A percentile compares a stretch with the other conserved stretches of the same genome.
phyloP scores from a whole-genome alignment of 2,888 invertebrate species.

The Myopa tessellatipennis region DNA sequence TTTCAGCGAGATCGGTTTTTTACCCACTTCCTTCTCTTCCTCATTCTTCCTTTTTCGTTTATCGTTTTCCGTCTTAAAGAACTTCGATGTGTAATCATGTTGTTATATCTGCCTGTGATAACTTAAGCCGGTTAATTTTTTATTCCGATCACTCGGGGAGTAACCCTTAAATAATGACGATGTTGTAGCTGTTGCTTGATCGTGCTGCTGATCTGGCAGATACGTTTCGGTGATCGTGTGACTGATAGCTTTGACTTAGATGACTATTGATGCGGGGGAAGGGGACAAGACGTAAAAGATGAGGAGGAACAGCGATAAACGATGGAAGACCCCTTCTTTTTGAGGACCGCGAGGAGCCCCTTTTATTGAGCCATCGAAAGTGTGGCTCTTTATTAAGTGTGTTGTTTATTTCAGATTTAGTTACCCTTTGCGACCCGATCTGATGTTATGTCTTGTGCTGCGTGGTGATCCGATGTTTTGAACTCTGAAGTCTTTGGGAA shows the following conservation, averaged over 20 bases:
- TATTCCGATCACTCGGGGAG: not conserved
- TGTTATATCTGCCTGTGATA: not conserved
- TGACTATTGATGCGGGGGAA: not conserved
- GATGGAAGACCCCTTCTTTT: not conserved
- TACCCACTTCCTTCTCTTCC: not conserved
- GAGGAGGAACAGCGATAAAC: not conserved
- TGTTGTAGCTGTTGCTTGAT: not conserved
- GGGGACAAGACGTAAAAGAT: not conserved
- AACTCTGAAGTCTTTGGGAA: not conserved
- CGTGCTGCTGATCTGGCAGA: not conserved
- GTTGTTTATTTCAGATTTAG: constrained; percentile 23
- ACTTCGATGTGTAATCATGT: not conserved
- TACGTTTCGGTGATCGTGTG: constrained; percentile 33
- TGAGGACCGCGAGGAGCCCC: not conserved
- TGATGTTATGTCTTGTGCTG: not conserved
- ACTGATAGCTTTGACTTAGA: constrained; percentile 31
- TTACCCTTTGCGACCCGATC: not conserved
- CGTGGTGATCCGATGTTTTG: not conserved
- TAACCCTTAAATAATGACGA: constrained; percentile 37
- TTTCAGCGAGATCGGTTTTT: not conserved
- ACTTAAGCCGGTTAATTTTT: not conserved
- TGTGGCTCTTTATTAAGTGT: not conserved
- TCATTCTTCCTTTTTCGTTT: not conserved
- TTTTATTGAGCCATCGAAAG: constrained; percentile 25
- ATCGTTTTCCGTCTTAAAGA: not conserved